Percentiles rank a stretch among this genome's conserved stretches.
Evolutionary conservation across 2,888 invertebrate species (phyloP).

Genomic region (Parnassius glacialis): DNA sequence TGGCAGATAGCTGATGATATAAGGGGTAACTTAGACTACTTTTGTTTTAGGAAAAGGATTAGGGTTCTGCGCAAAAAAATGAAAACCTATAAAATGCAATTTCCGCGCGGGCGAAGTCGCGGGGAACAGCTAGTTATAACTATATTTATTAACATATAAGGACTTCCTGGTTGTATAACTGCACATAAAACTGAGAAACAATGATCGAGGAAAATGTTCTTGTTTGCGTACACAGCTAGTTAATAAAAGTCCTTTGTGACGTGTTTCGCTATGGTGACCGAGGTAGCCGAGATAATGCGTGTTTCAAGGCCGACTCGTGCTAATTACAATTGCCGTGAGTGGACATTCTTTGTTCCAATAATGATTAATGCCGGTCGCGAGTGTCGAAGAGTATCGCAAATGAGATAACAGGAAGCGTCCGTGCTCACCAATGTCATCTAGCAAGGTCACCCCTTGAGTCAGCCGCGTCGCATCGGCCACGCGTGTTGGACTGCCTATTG

Average conservation of each 20-base stretch:
- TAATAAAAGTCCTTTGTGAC: conserved; percentile 69
- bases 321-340: conserved; percentile 79
- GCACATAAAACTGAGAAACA: conserved; percentile 59
- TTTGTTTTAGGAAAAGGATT: too few species aligned
- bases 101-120: too few species aligned
- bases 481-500: conserved; percentile 21
- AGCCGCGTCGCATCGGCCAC: conserved; percentile 25
- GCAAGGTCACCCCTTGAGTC: conserved; percentile 56
- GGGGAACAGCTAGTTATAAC: too few species aligned
- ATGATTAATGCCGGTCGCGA: conserved; percentile 74
- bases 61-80: too few species aligned
- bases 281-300: conserved; percentile 61
- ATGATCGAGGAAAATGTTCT: conserved; percentile 69
- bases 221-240: conserved; percentile 51
- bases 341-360: conserved; percentile 80
- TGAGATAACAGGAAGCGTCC: conserved; percentile 79
- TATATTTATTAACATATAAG: conserved; percentile 10
- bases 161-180: conserved; percentile 45
- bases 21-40: too few species aligned
- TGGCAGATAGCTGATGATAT: too few species aligned
- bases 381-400: conserved; percentile 68
- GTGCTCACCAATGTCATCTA: conserved; percentile 68
- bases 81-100: too few species aligned
- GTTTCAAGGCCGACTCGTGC: conserved; percentile 64
- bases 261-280: conserved; percentile 57